Evolutionary conservation across 2,888 invertebrate species (phyloP).

Genomic region (Drosophila nr. medialis): DNA sequence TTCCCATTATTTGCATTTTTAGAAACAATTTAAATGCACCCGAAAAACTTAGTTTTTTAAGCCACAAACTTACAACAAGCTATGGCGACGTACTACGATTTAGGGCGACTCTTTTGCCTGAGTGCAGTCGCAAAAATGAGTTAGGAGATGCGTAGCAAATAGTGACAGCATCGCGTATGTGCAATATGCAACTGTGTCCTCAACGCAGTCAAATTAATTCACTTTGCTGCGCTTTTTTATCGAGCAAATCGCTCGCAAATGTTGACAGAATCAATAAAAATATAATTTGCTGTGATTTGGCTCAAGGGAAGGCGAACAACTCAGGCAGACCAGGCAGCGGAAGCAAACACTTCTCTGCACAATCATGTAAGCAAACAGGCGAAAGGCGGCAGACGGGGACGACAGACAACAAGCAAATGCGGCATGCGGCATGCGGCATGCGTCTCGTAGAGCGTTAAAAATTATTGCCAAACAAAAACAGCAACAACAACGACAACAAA

Average conservation of each 20-base stretch:
- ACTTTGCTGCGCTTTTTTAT: conserved; percentile 68
- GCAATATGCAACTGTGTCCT: conserved; percentile 46
- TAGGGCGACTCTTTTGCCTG: neutral
- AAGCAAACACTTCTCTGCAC: conserved; percentile 67
- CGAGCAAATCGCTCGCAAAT: conserved; percentile 72
- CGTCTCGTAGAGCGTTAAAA: conserved; percentile 58
- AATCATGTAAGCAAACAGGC: conserved; percentile 76
- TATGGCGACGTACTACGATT: neutral
- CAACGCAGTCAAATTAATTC: conserved; percentile 68
- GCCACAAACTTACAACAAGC: too few species aligned
- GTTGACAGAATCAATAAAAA: conserved; percentile 74
- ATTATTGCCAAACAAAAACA: conserved; percentile 62
- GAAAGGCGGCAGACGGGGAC: conserved; percentile 18
- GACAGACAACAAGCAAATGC: conserved; percentile 57
- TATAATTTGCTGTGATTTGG: conserved; percentile 78
- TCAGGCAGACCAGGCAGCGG: conserved; percentile 6
- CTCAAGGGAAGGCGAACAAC: conserved; percentile 65
- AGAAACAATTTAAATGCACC: too few species aligned
- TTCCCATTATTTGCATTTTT: too few species aligned
- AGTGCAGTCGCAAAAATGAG: neutral
- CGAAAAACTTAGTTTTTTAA: too few species aligned
- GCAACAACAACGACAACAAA: conserved; percentile 30
- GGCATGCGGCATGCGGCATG: conserved; percentile 62
- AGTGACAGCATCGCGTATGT: conserved; percentile 48
- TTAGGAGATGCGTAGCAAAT: neutral